Evolutionary conservation across 37 sponge, comb jelly and placozoan genomes (phyloP).

Genomic region (Chondrilla cf. caribensis): DNA sequence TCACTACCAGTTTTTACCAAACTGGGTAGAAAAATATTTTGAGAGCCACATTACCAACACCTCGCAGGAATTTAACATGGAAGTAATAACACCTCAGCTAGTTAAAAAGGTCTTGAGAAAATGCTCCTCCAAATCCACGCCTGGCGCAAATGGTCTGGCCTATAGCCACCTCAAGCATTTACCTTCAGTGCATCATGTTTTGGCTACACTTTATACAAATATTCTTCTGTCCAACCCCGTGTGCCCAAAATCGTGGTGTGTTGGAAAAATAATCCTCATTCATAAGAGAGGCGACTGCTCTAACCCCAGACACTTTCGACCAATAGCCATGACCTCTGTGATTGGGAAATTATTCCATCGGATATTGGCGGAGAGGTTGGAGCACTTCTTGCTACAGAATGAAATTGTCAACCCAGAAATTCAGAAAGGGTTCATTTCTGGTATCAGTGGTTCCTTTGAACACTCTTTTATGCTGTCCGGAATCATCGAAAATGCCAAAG

Average conservation of each 20-base stretch:
- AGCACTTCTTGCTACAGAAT: neutral
- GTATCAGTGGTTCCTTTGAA: constrained; percentile 25
- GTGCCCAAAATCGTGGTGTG: constrained; percentile 8
- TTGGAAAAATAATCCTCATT: neutral
- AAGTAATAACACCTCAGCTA: neutral
- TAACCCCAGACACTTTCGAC: constrained; percentile 6
- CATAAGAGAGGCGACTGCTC: neutral
- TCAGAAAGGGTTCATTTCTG: constrained; percentile 32
- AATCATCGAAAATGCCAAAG: constrained; percentile 41
- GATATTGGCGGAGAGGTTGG: constrained; percentile 19
- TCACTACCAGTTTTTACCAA: no score
- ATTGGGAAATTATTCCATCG: constrained; percentile 28
- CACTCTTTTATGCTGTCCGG: constrained; percentile 22
- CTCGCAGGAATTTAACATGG: neutral
- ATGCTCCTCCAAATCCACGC: constrained; percentile 2
- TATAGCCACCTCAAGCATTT: neutral
- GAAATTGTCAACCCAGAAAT: neutral
- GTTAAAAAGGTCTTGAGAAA: neutral
- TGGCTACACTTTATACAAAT: constrained; percentile 1
- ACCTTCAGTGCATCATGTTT: neutral
- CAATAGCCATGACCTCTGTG: constrained; percentile 26
- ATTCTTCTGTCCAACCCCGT: neutral
- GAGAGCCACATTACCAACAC: no score
- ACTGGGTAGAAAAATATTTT: no score
- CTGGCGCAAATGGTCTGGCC: constrained; percentile 2